Evolutionary conservation across 2,113 vertebrate genomes (phyloP).

Genomic region (Pampusana beccarii): DNA sequence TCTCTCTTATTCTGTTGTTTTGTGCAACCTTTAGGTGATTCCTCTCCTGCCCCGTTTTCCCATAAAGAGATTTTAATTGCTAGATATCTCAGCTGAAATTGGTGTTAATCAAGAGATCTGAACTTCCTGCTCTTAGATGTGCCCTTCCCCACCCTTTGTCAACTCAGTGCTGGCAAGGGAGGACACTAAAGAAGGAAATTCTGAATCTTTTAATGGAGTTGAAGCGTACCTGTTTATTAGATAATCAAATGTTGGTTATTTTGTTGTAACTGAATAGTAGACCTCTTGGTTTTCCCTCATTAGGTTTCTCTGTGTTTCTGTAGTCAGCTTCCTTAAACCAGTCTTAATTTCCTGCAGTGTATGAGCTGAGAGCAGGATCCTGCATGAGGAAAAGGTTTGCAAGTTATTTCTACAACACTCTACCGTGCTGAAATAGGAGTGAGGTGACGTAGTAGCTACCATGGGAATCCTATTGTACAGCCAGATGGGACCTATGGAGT

Average conservation of each 20-base stretch:
- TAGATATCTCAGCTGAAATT: background rate
- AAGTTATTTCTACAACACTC: background rate
- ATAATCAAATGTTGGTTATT: background rate
- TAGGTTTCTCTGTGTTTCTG: background rate
- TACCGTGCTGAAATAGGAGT: accelerated
- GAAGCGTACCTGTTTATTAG: background rate
- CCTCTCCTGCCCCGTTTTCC: background rate
- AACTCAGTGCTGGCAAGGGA: background rate
- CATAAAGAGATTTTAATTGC: background rate
- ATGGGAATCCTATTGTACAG: background rate
- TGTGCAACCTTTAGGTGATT: background rate
- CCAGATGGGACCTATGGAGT: background rate
- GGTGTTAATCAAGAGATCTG: background rate
- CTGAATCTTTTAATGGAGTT: background rate
- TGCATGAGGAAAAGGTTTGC: background rate
- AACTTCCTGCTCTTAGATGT: background rate
- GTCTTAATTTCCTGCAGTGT: background rate
- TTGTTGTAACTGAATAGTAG: background rate
- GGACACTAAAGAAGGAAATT: background rate
- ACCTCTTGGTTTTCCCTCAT: background rate
- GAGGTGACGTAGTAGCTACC: accelerated
- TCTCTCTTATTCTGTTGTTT: background rate
- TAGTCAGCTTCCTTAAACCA: background rate
- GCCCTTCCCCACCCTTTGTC: conserved; percentile 19
- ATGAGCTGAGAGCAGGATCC: background rate